Conservation (phyloP, 30 jellyfish, hydroid and myxozoan genomes). For the Chrysaora quinquecirrha region DNA sequence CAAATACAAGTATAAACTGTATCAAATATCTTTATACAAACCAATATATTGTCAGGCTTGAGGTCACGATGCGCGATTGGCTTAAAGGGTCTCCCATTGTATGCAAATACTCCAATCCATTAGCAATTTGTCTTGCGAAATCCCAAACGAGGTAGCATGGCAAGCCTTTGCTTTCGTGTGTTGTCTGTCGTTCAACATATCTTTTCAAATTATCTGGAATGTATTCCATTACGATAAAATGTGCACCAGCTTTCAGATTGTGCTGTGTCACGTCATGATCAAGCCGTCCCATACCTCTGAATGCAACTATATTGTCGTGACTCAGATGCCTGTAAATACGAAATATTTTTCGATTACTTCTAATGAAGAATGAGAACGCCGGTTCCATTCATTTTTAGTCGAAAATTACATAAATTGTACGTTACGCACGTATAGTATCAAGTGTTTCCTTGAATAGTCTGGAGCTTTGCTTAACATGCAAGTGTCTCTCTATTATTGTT, state of each 20-base stretch:
- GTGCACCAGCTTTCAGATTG: conserved; percentile 41
- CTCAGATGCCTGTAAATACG: conserved; percentile 70
- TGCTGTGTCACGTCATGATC: conserved; percentile 18
- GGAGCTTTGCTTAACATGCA: too few species aligned
- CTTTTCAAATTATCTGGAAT: conserved; percentile 53
- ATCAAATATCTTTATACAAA: too few species aligned
- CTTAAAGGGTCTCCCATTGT: conserved; percentile 68
- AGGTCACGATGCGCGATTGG: conserved; percentile 86
- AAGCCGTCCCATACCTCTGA: conserved; percentile 79
- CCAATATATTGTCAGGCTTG: conserved; percentile 84
- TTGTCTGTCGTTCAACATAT: conserved; percentile 66
- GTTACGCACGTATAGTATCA: too few species aligned
- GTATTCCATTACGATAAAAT: conserved; percentile 83
- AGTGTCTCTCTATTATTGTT: too few species aligned
- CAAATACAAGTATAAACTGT: too few species aligned
- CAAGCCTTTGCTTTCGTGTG: conserved; percentile 81
- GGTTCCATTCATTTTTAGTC: too few species aligned
- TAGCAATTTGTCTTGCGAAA: conserved; percentile 82
- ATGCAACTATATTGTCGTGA: conserved; percentile 85
- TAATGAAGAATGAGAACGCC: too few species aligned
- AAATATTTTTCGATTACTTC: too few species aligned
- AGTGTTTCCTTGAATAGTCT: too few species aligned
- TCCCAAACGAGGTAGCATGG: conserved; percentile 78
- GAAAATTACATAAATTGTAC: too few species aligned
- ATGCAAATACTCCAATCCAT: conserved; percentile 78